A percentile compares a stretch with the other conserved stretches of the same genome.
These are phyloP conservation scores for Oriolus oriolus DNA, from an alignment of 2,113 vertebrate species.

Conservation along the genomic window DNA sequence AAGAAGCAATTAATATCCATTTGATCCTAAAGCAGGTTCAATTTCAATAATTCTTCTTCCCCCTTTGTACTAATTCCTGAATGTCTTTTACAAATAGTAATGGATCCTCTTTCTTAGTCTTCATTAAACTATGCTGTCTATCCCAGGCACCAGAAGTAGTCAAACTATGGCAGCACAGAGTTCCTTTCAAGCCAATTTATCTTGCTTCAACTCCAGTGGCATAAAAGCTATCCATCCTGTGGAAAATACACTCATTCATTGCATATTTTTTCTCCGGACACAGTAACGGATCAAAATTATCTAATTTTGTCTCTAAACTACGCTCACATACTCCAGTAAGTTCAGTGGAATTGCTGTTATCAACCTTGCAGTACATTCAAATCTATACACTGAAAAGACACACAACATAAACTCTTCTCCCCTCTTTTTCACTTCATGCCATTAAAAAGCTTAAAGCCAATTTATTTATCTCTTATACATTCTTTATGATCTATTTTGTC, in stretches of 20 bases:
- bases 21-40: conserved; percentile 15
- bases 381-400: neutral
- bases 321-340: neutral
- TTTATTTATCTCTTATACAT: neutral
- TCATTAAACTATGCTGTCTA: neutral
- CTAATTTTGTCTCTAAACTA: neutral
- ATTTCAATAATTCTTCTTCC: conserved; percentile 9
- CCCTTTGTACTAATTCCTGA: neutral
- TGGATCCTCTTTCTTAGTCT: neutral
- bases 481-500: neutral
- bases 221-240: neutral
- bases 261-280: neutral
- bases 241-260: neutral
- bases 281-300: neutral
- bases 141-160: neutral
- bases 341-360: neutral
- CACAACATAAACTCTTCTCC: neutral
- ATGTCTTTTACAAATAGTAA: conserved; percentile 15
- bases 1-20: conserved; percentile 32
- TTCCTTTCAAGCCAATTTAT: neutral
- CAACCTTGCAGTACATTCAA: neutral
- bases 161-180: neutral
- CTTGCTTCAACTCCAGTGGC: neutral
- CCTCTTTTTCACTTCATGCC: neutral
- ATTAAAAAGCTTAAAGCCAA: neutral